A percentile compares a stretch with the other conserved stretches of the same genome.
These are phyloP conservation scores for Polymixis lichenea DNA, from an alignment of 2,888 invertebrate genomes.

Conservation along the genomic window DNA sequence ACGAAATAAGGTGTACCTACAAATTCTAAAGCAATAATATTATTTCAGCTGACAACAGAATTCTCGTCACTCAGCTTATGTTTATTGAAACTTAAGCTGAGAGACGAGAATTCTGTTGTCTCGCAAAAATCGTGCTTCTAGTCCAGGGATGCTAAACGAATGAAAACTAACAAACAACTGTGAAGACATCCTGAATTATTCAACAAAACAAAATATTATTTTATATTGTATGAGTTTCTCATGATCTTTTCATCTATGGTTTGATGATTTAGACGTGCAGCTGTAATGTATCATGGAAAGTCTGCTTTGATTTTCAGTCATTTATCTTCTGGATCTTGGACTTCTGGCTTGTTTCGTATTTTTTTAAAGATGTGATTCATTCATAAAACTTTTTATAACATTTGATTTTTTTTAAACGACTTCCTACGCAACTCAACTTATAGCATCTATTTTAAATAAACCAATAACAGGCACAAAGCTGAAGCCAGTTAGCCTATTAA, in stretches of 20 bases:
- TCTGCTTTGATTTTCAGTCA: background rate
- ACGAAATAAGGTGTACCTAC: background rate
- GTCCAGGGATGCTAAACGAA: slow-evolving; percentile 17
- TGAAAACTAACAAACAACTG: no score
- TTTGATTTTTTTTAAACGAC: background rate
- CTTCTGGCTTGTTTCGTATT: no score
- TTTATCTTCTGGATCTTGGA: no score
- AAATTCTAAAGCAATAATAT: slow-evolving; percentile 15
- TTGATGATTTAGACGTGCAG: background rate
- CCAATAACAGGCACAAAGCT: no score
- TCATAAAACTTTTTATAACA: background rate
- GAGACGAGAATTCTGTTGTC: no score
- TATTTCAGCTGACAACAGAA: slow-evolving; percentile 16
- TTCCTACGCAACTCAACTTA: no score
- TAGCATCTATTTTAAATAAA: no score
- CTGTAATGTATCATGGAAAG: background rate
- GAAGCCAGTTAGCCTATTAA: no score
- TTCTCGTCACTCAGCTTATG: slow-evolving; percentile 35
- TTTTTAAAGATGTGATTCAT: background rate
- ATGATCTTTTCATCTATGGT: background rate
- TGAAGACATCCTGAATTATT: background rate
- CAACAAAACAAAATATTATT: background rate
- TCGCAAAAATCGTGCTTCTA: slow-evolving; percentile 25
- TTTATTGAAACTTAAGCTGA: slow-evolving; percentile 19
- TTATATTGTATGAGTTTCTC: background rate